These are phyloP conservation scores for Azemiops feae DNA, from an alignment of 2,113 vertebrate species.

Conservation along the genomic window DNA sequence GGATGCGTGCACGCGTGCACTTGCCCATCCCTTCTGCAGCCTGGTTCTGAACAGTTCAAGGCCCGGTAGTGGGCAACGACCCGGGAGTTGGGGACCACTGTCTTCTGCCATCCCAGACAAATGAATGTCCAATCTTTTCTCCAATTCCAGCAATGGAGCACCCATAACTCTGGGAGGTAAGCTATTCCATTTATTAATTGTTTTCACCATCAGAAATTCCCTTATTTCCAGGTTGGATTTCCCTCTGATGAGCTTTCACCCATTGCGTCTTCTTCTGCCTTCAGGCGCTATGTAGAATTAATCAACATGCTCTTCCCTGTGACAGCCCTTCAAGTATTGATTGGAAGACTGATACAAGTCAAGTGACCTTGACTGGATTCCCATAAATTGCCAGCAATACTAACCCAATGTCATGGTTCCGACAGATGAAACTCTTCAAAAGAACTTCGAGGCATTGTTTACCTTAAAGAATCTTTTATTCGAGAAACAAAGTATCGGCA, in stretches of 20 bases:
- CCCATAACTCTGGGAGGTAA: background rate
- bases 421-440: too few relatives aligned
- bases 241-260: background rate
- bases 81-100: background rate
- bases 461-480: too few relatives aligned
- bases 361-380: background rate
- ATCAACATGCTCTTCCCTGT: background rate
- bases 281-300: background rate
- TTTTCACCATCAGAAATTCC: background rate
- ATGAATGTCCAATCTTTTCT: background rate
- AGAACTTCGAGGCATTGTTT: too few relatives aligned
- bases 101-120: background rate
- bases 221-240: background rate
- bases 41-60: background rate
- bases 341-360: background rate
- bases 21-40: background rate
- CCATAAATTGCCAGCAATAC: background rate
- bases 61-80: background rate
- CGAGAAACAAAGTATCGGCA: too few relatives aligned
- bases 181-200: background rate
- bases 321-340: background rate
- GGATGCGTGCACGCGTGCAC: accelerated
- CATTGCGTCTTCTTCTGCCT: background rate
- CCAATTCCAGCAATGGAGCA: background rate
- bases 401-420: background rate